Evolutionary conservation across 1,140 invertebrate species (phyloP), one percentile per base, ranked within the genome.

Genomic region (Caenorhabditis briggsae): DNA sequence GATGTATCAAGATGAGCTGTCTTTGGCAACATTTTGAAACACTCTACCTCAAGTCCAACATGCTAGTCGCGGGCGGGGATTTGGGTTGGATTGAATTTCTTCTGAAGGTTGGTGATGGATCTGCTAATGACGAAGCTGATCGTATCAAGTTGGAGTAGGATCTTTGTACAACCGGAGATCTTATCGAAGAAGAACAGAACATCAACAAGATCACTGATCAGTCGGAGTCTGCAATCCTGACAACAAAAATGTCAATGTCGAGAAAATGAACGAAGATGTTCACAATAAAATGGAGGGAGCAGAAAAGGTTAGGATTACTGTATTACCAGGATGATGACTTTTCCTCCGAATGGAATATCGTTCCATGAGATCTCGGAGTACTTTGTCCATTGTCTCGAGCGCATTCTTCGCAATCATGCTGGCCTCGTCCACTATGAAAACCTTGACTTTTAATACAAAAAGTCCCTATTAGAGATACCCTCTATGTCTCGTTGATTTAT

Each of bases 241-340:
- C 50, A 14, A 50, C 82, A 53, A 56, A 6, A 83, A 83, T 20
- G 82, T 83, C 5, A 25, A 83, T 58, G 82, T 83, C 0, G 53
- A 55, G 14, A 33, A 25, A 23, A 12, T 83, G 20, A 83, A 82
- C 11, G n/a, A 55, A 43, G 48, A 83, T 18, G 82, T 83, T 2
- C 82, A 56, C 5, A 18, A 55, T 12, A 20, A 25, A 58, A 56
- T 55, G 82, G 16, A 6, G n/a, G 82, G 25, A 56, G 50, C 9
- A 1, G 82, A 83, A 59, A 83, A 56, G n/a, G 33, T 78, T 0
- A 46, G n/a, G 53, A 43, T 50, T 50, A 50, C 50, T 50, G 50
- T 64, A 64, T n/a, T n/a, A n/a, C 82, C 78, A 86, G 25, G 65
- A 84, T 50, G 56, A 86, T 25, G 20, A 11, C 2, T 88, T 53